A percentile compares a stretch with the other conserved stretches of the same genome.
Evolutionary conservation across 1,140 invertebrate genomes (phyloP).

Genomic region (Oreohelix idahoensis): DNA sequence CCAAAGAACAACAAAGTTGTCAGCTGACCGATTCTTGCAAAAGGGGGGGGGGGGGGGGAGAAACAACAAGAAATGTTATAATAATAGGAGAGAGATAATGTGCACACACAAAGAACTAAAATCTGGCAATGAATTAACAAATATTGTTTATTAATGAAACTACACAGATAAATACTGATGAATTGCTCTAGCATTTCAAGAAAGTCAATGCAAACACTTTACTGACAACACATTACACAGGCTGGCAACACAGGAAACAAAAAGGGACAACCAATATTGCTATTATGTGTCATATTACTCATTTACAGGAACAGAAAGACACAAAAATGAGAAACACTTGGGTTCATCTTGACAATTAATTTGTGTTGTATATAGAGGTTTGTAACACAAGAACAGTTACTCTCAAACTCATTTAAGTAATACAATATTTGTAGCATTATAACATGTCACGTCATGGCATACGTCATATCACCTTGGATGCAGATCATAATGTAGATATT

Average conservation of each 20-base stretch:
- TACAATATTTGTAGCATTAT: not conserved
- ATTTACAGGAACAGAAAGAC: not conserved
- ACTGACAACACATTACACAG: constrained; percentile 34
- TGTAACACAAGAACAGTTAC: not conserved
- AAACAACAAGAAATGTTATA: too few relatives aligned
- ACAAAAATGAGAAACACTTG: not conserved
- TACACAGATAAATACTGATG: constrained; percentile 45
- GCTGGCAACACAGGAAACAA: constrained; percentile 18
- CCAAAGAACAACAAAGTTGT: too few relatives aligned
- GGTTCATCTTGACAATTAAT: not conserved
- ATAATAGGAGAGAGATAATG: too few relatives aligned
- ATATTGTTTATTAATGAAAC: constrained; percentile 44
- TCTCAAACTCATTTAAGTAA: not conserved
- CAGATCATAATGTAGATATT: not conserved
- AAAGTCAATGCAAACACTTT: constrained; percentile 22
- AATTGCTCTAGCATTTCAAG: constrained; percentile 44
- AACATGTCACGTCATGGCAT: not conserved
- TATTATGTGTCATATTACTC: constrained; percentile 26
- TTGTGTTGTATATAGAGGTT: not conserved
- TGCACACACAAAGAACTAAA: constrained; percentile 2
- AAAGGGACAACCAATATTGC: constrained; percentile 37
- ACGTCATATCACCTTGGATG: not conserved
- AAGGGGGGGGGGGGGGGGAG: too few relatives aligned
- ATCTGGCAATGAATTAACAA: constrained; percentile 30
- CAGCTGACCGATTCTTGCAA: too few relatives aligned